Base-by-base conservation (phyloP, 64 coral and sea anemone genomes). In the Porites lutea region DNA sequence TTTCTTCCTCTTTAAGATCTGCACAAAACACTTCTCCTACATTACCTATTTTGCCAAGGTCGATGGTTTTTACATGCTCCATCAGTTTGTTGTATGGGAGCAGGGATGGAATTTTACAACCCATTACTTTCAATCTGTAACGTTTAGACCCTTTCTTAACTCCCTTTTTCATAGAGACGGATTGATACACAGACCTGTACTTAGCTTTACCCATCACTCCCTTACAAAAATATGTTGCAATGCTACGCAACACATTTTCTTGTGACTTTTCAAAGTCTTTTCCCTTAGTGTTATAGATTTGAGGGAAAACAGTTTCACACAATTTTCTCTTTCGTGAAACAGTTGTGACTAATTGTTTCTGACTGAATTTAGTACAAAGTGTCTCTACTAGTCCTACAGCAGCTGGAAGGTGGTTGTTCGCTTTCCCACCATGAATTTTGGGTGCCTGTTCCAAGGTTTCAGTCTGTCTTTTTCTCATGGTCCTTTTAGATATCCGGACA, bases 201-300 rank as follows among this genome's bases (percentile, higher is more conserved):
- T 93, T 93, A 80, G 72, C 78, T 69, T 95, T 95, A 22, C 93
- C 93, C 74, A 88, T 95, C 12, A 95, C 89, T 23, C 89, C 89
- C 57, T 91, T 95, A 82, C 72, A 85, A 78, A 84, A 95, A 92
- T 95, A 95, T 79, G 88, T 84, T 48, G 88, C 89, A 91, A 90
- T 90, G 71, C 87, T 87, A 57, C 81, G 79, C 13, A 91, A 90
- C 75, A 69, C 72, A 79, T 91, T 95, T 72, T 93, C 72, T 75
- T 87, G 60, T 5, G 83, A 95, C 47, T 77, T 64, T 95, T 95
- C 66, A 95, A 90, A 90, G 52, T 79, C 47, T 79, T 91, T 73
- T n/a, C 44, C 73, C 55, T 91, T 57, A 13, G 68, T 58, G 54
- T 95, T 91, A 72, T 95, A 75, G 50, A 95, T 87, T 65, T 95